Percentiles rank a stretch among this genome's conserved stretches.
Conservation (phyloP, 2,113 vertebrate genomes). For the Odobenus rosmarus region DNA sequence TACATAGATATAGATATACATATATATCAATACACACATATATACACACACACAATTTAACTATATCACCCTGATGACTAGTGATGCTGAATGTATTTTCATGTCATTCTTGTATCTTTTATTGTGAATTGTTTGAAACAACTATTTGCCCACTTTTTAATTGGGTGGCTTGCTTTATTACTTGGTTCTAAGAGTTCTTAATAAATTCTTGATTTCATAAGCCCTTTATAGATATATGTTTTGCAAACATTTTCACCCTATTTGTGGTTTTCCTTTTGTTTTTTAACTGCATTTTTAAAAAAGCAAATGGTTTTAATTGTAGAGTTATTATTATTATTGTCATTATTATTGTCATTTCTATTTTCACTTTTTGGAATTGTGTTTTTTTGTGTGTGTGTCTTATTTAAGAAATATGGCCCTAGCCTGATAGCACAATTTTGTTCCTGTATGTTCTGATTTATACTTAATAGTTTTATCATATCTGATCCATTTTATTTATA, state of each 20-base stretch:
- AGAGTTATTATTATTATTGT: neutral
- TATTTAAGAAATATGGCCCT: neutral
- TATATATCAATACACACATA: too few species aligned
- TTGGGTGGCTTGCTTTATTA: neutral
- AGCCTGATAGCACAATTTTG: neutral
- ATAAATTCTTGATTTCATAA: neutral
- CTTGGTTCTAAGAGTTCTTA: neutral
- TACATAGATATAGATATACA: too few species aligned
- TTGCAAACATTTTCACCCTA: neutral
- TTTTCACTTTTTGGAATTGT: neutral
- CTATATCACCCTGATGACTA: neutral
- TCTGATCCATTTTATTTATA: neutral
- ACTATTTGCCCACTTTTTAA: neutral
- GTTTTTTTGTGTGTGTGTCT: neutral
- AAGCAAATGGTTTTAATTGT: neutral
- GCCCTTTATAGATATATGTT: neutral
- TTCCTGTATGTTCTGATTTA: neutral
- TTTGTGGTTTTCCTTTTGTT: neutral
- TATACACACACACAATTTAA: neutral
- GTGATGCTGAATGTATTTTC: neutral
- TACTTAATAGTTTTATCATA: neutral
- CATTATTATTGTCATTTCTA: neutral
- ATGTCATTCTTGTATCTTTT: neutral
- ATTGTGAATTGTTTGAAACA: neutral
- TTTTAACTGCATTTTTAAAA: neutral